Conservation (phyloP, 2,797 vertebrate species). For the Oceanodroma leucorhoa region DNA sequence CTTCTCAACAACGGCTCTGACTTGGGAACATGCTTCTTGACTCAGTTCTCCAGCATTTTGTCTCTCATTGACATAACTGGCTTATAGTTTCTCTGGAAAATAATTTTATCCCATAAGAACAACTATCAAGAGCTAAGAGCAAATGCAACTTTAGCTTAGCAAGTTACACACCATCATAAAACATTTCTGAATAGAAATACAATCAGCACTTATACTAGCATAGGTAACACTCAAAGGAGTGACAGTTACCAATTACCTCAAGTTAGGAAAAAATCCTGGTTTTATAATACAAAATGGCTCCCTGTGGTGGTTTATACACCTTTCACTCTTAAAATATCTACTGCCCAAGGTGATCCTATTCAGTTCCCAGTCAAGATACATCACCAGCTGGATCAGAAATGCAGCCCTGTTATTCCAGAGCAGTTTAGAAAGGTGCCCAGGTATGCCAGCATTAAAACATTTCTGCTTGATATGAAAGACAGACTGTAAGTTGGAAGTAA, state of each 20-base stretch:
- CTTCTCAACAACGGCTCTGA: not conserved
- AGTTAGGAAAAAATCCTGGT: rapidly evolving
- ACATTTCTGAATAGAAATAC: not conserved
- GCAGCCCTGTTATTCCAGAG: not conserved
- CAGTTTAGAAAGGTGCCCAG: not conserved
- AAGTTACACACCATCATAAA: not conserved
- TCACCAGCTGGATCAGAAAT: not conserved
- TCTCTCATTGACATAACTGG: not conserved
- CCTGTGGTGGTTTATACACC: not conserved
- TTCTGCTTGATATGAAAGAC: not conserved
- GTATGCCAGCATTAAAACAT: not conserved
- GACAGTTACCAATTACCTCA: not conserved
- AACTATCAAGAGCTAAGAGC: not conserved
- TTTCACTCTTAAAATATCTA: not conserved
- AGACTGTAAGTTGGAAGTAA: not conserved
- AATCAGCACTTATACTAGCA: not conserved
- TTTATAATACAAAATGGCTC: not conserved
- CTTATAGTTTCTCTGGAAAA: not conserved
- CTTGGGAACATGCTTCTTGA: not conserved
- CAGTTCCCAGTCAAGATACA: not conserved
- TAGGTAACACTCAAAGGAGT: not conserved
- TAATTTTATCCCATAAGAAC: not conserved
- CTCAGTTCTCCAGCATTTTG: not conserved
- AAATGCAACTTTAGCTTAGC: not conserved
- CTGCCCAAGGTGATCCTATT: not conserved